Percentiles rank a stretch among this genome's conserved stretches.
phyloP scores from a whole-genome alignment of 1,140 invertebrate genomes.

The Bombus confusus region DNA sequence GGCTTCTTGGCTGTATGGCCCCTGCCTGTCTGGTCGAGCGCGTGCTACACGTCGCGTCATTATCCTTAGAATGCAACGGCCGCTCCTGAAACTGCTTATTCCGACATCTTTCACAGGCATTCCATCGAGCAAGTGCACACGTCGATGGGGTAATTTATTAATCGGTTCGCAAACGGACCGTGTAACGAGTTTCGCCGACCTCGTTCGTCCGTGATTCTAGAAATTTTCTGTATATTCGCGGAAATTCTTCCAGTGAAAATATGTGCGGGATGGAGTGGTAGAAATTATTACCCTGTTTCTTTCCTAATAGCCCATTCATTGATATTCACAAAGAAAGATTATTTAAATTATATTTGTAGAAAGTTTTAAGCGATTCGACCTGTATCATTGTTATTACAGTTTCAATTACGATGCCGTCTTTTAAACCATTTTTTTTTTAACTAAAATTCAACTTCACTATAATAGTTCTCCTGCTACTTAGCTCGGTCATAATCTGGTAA shows the following conservation, averaged over 20 bases:
- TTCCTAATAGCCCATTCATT: not conserved
- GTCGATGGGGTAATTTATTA: slow-evolving; percentile 34
- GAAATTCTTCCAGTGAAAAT: not conserved
- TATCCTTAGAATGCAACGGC: slow-evolving; percentile 59
- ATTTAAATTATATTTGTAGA: too few relatives aligned
- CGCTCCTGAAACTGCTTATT: slow-evolving; percentile 13
- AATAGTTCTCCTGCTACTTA: accelerated
- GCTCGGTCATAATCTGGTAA: too few relatives aligned
- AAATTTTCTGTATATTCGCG: too few relatives aligned
- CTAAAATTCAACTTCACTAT: too few relatives aligned
- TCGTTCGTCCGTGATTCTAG: not conserved
- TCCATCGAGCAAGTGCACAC: not conserved
- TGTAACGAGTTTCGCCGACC: not conserved
- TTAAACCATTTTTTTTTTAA: too few relatives aligned
- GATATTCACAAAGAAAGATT: too few relatives aligned
- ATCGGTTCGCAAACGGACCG: not conserved
- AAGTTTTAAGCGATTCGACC: too few relatives aligned
- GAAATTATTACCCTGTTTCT: not conserved
- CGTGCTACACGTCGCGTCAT: slow-evolving; percentile 62
- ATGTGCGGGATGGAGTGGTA: not conserved
- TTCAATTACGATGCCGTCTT: too few relatives aligned
- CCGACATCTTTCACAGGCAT: slow-evolving; percentile 10
- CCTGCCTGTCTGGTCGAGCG: slow-evolving; percentile 38
- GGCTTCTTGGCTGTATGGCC: not conserved
- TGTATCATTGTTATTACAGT: too few relatives aligned